Conservation (phyloP, 2,888 invertebrate genomes). For the Macaria notata region DNA sequence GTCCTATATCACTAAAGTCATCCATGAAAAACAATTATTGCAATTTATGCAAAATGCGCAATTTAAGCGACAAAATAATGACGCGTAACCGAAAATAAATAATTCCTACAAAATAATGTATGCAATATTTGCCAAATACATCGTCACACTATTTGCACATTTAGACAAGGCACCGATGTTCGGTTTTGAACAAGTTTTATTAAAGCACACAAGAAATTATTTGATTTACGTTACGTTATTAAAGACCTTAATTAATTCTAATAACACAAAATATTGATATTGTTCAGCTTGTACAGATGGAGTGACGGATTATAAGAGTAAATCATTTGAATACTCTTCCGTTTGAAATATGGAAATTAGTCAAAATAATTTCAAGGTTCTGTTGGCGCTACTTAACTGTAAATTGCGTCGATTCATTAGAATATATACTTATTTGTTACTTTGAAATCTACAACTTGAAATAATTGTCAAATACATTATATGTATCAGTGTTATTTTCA, state of each 20-base stretch:
- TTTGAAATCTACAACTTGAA: too few relatives aligned
- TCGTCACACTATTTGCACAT: slow-evolving; percentile 6
- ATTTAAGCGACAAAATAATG: not conserved
- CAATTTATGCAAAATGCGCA: too few relatives aligned
- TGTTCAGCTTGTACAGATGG: slow-evolving; percentile 20
- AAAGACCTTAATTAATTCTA: slow-evolving; percentile 12
- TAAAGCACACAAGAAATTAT: not conserved
- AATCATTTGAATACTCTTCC: slow-evolving; percentile 4
- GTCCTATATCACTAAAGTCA: too few relatives aligned
- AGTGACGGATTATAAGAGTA: not conserved
- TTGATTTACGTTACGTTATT: slow-evolving; percentile 7
- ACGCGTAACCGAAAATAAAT: slow-evolving; percentile 1
- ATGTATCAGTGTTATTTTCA: too few relatives aligned
- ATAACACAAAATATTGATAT: slow-evolving; percentile 3
- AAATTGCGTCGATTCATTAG: too few relatives aligned
- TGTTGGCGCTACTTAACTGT: too few relatives aligned
- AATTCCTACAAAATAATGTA: not conserved
- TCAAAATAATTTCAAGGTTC: too few relatives aligned
- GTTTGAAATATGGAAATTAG: slow-evolving; percentile 11
- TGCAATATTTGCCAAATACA: slow-evolving; percentile 6
- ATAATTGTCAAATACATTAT: too few relatives aligned
- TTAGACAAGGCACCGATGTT: slow-evolving; percentile 3
- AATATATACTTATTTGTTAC: too few relatives aligned
- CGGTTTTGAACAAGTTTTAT: slow-evolving; percentile 13
- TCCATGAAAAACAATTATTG: too few relatives aligned